Evolutionary conservation across 2,888 invertebrate species (phyloP).

Genomic region (Leptarthrus brevirostris): DNA sequence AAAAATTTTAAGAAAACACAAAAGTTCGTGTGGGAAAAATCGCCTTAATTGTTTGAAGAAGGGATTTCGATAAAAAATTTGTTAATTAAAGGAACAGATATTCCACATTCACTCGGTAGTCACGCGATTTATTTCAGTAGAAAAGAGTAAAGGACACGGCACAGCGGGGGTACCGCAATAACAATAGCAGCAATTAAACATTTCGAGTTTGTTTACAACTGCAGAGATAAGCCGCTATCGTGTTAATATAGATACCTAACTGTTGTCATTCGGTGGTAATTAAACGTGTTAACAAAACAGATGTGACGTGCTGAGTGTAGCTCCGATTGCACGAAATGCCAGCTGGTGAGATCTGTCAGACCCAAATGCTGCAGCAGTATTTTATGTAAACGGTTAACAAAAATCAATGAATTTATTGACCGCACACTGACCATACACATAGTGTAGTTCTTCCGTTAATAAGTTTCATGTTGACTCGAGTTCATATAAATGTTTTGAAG

Average conservation of each 20-base stretch:
- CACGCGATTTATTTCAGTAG: neutral
- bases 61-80: neutral
- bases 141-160: neutral
- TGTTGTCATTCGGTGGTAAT: too few species aligned
- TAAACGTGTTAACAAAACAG: neutral
- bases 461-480: too few species aligned
- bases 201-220: too few species aligned
- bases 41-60: neutral
- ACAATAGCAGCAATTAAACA: too few species aligned
- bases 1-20: neutral
- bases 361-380: neutral
- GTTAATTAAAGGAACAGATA: neutral
- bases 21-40: neutral
- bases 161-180: too few species aligned
- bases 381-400: too few species aligned
- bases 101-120: neutral
- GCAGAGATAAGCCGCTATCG: too few species aligned
- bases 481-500: too few species aligned
- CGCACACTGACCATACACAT: slow-evolving; percentile 22
- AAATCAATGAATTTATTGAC: slow-evolving; percentile 29
- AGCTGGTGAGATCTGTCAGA: neutral
- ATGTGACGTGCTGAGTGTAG: slow-evolving; percentile 11
- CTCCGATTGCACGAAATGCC: neutral
- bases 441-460: too few species aligned
- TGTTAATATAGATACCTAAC: too few species aligned